Conservation (phyloP, 2,797 vertebrate genomes). For the Sebastes nivosus region DNA sequence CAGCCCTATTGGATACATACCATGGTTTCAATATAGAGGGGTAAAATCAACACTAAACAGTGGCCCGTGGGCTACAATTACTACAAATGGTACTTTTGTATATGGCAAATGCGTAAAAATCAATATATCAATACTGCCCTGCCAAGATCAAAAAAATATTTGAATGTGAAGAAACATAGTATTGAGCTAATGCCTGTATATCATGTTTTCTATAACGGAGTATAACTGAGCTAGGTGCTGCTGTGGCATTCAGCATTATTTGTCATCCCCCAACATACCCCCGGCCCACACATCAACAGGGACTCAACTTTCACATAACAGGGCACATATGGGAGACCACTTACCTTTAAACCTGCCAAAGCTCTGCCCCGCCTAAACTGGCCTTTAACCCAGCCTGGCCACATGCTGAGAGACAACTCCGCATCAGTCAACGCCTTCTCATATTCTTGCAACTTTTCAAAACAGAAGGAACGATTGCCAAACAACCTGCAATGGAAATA, state of each 20-base stretch:
- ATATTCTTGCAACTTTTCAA: conserved; percentile 85
- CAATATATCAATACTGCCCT: background rate
- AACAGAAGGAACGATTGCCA: conserved; percentile 92
- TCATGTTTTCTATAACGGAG: background rate
- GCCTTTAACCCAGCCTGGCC: conserved; percentile 88
- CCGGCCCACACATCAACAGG: background rate
- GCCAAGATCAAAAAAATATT: background rate
- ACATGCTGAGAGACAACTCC: conserved; percentile 80
- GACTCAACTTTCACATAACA: background rate
- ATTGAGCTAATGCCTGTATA: background rate
- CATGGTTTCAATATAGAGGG: background rate
- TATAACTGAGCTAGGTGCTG: background rate
- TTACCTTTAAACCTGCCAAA: conserved; percentile 89
- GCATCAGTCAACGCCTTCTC: conserved; percentile 86
- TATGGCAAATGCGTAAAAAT: background rate
- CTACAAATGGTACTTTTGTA: background rate
- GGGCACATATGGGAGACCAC: fast-evolving
- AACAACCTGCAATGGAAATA: conserved; percentile 81
- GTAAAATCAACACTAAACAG: background rate
- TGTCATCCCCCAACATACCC: background rate
- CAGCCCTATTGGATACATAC: background rate
- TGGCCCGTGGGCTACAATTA: background rate
- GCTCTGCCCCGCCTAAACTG: conserved; percentile 90
- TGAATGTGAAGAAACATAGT: background rate
- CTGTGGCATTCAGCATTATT: background rate